phyloP scores from a whole-genome alignment of 2,888 invertebrate genomes.

The Drosophila pseudotalamancana region DNA sequence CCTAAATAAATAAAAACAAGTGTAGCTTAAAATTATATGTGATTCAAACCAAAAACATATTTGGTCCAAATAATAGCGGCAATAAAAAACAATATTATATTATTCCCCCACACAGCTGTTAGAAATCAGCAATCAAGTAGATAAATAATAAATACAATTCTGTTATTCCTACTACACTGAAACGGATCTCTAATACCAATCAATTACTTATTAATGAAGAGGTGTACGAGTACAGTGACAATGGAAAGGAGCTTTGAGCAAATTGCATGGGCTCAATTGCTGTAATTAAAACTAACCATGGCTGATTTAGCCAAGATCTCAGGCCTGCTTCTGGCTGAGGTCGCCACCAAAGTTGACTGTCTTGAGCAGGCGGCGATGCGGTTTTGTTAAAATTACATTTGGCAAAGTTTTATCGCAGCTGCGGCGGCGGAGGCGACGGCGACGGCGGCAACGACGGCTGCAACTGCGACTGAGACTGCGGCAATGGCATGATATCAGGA shows the following conservation, averaged over 20 bases:
- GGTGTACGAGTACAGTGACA: background rate
- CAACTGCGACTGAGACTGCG: slow-evolving; percentile 34
- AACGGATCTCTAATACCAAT: background rate
- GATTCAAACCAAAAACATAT: too few relatives aligned
- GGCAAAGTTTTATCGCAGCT: slow-evolving; percentile 79
- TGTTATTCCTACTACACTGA: background rate
- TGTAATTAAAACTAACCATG: slow-evolving; percentile 82
- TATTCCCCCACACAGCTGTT: too few relatives aligned
- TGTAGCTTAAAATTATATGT: too few relatives aligned
- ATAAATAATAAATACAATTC: background rate
- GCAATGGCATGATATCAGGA: slow-evolving; percentile 69
- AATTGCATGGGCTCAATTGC: slow-evolving; percentile 79
- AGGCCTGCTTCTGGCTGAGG: slow-evolving; percentile 27
- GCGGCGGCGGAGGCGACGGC: slow-evolving; percentile 38
- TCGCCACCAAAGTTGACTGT: slow-evolving; percentile 42
- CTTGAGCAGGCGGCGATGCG: slow-evolving; percentile 79
- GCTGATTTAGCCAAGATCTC: slow-evolving; percentile 67
- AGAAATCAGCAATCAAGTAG: too few relatives aligned
- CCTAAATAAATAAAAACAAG: too few relatives aligned
- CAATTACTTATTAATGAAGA: background rate
- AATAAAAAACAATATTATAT: too few relatives aligned
- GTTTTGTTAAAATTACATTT: slow-evolving; percentile 81
- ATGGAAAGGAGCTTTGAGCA: slow-evolving; percentile 55
- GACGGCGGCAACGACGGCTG: slow-evolving; percentile 40
- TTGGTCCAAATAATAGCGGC: too few relatives aligned